phyloP scores from a whole-genome alignment of 2,797 vertebrate genomes.

The Remorina albescens region DNA sequence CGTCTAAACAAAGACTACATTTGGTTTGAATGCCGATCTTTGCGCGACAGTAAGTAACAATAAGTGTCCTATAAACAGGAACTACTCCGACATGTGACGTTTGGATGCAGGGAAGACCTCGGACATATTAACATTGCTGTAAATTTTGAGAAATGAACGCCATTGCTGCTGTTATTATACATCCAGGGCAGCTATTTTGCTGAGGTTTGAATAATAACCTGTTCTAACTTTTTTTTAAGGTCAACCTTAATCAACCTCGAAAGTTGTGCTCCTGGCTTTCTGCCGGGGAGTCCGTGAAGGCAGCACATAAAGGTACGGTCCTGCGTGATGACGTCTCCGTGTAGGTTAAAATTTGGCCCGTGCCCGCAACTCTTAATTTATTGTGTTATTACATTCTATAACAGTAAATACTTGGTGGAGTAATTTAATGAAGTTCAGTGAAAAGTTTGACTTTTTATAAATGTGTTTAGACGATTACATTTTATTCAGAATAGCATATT shows the following conservation, averaged over 20 bases:
- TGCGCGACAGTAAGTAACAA: too few relatives aligned
- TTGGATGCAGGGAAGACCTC: neutral
- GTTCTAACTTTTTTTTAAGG: rapidly evolving
- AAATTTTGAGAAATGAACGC: too few relatives aligned
- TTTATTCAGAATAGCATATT: too few relatives aligned
- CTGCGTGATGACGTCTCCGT: constrained; percentile 13
- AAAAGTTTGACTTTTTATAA: too few relatives aligned
- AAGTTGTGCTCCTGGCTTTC: rapidly evolving
- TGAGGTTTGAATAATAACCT: rapidly evolving
- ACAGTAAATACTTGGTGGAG: too few relatives aligned
- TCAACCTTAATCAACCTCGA: neutral
- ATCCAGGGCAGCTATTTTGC: rapidly evolving
- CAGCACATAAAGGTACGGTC: neutral
- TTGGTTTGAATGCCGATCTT: neutral
- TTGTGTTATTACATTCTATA: too few relatives aligned
- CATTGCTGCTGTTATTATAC: neutral
- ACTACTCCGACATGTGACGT: constrained; percentile 11
- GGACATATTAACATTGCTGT: neutral
- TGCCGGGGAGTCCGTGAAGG: constrained; percentile 33
- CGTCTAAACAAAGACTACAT: neutral
- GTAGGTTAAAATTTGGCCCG: neutral
- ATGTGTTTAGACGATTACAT: too few relatives aligned
- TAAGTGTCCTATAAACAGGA: neutral
- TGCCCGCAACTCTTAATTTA: neutral
- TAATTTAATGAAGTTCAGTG: too few relatives aligned